Evolutionary conservation across 2,888 invertebrate species (phyloP).

Genomic region (Hypomecis punctinalis): DNA sequence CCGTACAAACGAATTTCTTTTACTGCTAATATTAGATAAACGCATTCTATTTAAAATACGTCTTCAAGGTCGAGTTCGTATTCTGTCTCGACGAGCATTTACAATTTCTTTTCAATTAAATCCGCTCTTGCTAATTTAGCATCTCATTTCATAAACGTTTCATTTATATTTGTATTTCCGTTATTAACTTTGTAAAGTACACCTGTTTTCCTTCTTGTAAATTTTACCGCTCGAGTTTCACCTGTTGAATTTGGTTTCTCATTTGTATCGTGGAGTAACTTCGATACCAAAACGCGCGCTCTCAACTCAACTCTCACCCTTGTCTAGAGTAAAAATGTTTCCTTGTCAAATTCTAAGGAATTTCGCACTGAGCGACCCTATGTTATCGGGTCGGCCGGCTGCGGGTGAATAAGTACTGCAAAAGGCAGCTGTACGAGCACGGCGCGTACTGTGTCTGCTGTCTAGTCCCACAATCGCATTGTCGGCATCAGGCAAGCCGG

Average conservation of each 20-base stretch:
- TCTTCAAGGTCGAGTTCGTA: conserved; percentile 28
- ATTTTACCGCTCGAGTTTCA: neutral
- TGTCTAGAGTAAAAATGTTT: neutral
- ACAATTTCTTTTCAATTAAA: conserved; percentile 1
- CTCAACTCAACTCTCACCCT: neutral
- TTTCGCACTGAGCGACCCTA: conserved; percentile 12
- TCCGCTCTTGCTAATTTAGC: neutral
- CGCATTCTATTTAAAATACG: conserved; percentile 23
- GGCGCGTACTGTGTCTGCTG: conserved; percentile 51
- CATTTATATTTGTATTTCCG: neutral
- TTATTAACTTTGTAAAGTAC: conserved; percentile 2
- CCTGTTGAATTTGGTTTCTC: conserved; percentile 3
- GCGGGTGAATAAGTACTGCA: conserved; percentile 17
- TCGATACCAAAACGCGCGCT: neutral
- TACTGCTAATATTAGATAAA: conserved; percentile 24
- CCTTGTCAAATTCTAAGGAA: conserved; percentile 8
- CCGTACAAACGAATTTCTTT: conserved; percentile 18
- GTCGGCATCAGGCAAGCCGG: conserved; percentile 52
- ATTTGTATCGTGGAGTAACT: neutral
- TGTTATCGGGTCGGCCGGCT: conserved; percentile 30
- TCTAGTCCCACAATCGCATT: conserved; percentile 49
- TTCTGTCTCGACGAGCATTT: conserved; percentile 18
- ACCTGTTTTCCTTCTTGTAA: conserved; percentile 3
- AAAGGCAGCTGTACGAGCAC: conserved; percentile 13
- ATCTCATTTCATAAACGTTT: neutral